Conservation (phyloP, 2,888 invertebrate genomes). For the Oscheius myriophilus region DNA sequence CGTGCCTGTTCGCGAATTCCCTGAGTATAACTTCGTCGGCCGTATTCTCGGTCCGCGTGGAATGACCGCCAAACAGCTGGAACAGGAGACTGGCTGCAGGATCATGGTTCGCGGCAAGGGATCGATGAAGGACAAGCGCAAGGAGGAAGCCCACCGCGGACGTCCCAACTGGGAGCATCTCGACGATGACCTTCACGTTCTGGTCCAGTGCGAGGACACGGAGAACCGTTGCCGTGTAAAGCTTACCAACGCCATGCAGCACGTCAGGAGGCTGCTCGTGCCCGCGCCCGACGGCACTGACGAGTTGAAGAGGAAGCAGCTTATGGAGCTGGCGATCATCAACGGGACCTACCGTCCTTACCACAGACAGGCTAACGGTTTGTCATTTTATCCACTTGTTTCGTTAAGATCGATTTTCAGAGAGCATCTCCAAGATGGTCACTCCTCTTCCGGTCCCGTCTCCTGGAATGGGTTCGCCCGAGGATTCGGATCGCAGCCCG, state of each 20-base stretch:
- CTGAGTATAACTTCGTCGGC: conserved; percentile 99
- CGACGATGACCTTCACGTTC: conserved; percentile 95
- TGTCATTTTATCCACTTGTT: too few species aligned
- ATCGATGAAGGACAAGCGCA: conserved; percentile 56
- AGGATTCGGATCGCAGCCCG: too few species aligned
- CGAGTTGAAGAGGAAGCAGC: conserved; percentile 97
- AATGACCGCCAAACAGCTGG: conserved; percentile 99
- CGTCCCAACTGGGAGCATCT: conserved; percentile 99
- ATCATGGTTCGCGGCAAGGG: conserved; percentile 98
- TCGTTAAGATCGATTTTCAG: too few species aligned
- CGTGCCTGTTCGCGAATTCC: conserved; percentile 98
- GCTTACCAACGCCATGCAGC: conserved; percentile 92
- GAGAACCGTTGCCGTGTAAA: conserved; percentile 95
- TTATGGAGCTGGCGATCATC: conserved; percentile 99
- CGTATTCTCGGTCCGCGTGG: conserved; percentile 98
- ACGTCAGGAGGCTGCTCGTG: conserved; percentile 95
- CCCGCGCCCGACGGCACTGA: conserved; percentile 99
- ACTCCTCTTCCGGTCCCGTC: too few species aligned
- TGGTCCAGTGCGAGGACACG: conserved; percentile 89
- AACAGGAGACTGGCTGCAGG: conserved; percentile 99
- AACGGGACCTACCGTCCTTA: conserved; percentile 91
- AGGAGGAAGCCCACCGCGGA: conserved; percentile 94
- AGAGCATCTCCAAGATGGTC: too few species aligned
- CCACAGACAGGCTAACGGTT: conserved; percentile 37
- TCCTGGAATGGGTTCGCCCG: too few species aligned